Base-by-base conservation (phyloP, 2,113 vertebrate species). In the Cromileptes altivelis region DNA sequence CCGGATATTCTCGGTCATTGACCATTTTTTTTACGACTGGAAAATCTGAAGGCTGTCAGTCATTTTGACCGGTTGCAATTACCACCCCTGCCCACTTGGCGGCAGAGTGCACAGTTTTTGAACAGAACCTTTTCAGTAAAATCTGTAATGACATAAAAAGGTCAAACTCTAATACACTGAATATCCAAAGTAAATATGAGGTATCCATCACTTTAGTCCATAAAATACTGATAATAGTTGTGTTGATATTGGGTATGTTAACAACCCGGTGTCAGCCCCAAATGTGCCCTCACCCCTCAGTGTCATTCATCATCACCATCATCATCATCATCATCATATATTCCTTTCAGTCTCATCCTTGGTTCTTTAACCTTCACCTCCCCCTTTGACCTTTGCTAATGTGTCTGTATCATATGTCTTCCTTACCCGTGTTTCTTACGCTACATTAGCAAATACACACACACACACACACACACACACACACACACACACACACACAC, bases 301-400 rank as follows among this genome's bases (percentile, higher is more conserved):
- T 1, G 19, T 56, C 13, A 12, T 17, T 9, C 30, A 30, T 19
- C 70, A 15, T 19, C 49, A 7, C 33, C 25, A 23, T 33, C 1
- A 55, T 40, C 45, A 30, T 19, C 49, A 7, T 57, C 25, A 23
- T 33, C 1, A 55, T 50, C 45, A 30, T 30, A 30, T 30, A 30
- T 30, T 72, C 6, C 21, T 25, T 27, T 82, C 42, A 0, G 1
- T 37, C 60, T 50, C 19, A 69, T 52, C 15, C 3, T 25, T 19
- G 19, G 27, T 52, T 61, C 30, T 30, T 84, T 60, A 57, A 47
- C 63, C 56, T 81, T 49, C 27, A 42, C 17, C 50, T 40, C 55
- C 45, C 80, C 30, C 56, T 78, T 75, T 82, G 81, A 93, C 85
- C 84, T 75, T 50, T 69, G 6, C 23, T 70, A 71, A 81, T 85